Conservation (phyloP, 2,888 invertebrate species). For the Hipparchia semele region DNA sequence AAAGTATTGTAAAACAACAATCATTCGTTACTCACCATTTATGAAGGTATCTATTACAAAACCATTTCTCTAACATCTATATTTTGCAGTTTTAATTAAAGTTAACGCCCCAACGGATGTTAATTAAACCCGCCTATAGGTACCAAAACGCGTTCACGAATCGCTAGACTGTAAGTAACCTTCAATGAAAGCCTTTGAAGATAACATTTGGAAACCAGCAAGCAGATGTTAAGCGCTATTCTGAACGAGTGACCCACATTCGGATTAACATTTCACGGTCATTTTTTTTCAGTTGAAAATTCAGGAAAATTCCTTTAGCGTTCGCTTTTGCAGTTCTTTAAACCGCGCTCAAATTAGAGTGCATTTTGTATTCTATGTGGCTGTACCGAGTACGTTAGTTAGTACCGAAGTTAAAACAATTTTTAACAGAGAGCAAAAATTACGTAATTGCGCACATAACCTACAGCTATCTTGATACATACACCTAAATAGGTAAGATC, state of each 20-base stretch:
- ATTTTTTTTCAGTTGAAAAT: conserved; percentile 20
- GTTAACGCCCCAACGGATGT: no score
- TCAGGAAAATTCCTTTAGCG: conserved; percentile 10
- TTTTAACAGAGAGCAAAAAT: conserved; percentile 13
- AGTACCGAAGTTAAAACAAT: conserved; percentile 13
- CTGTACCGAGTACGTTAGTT: background rate
- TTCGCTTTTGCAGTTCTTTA: conserved; percentile 12
- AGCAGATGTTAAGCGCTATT: conserved; percentile 29
- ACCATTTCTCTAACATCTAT: background rate
- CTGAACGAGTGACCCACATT: conserved; percentile 41
- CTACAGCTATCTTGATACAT: background rate
- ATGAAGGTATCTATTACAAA: no score
- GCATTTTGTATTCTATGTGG: conserved; percentile 23
- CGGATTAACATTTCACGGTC: conserved; percentile 39
- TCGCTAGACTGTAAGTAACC: conserved; percentile 9
- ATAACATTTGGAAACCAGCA: conserved; percentile 29
- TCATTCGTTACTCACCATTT: no score
- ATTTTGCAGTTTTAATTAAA: no score
- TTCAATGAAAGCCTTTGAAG: conserved; percentile 27
- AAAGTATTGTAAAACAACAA: no score
- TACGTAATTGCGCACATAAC: conserved; percentile 3
- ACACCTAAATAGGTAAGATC: no score
- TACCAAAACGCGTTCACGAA: background rate
- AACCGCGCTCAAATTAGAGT: conserved; percentile 25
- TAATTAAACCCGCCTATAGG: no score